A percentile compares a stretch with the other conserved stretches of the same genome.
These are phyloP conservation scores for Tupiocoris notatus DNA, from an alignment of 2,888 invertebrate genomes.

Conservation along the genomic window DNA sequence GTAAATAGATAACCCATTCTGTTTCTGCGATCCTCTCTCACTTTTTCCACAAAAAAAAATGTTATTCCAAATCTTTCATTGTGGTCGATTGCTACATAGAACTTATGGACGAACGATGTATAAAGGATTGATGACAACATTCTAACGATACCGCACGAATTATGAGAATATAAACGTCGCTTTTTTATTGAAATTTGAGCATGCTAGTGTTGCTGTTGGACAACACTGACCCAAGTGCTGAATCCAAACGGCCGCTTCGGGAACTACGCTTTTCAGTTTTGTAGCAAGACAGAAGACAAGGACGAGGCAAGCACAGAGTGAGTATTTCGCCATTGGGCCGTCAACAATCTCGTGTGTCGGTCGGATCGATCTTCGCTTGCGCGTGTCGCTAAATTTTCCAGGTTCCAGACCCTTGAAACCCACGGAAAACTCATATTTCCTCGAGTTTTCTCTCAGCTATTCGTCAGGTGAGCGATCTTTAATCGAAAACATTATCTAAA, in stretches of 20 bases:
- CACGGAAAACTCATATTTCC: neutral
- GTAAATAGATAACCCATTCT: too few species aligned
- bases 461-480: neutral
- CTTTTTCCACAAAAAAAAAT: too few species aligned
- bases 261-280: neutral
- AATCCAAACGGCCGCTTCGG: neutral
- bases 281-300: neutral
- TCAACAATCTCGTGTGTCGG: constrained; percentile 24
- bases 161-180: too few species aligned
- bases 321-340: constrained; percentile 41
- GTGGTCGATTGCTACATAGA: too few species aligned
- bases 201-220: too few species aligned
- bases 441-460: neutral
- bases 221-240: neutral
- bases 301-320: neutral
- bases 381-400: neutral
- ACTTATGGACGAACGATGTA: too few species aligned
- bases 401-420: neutral
- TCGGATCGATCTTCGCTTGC: neutral
- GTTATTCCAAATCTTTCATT: too few species aligned
- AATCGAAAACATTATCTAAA: neutral
- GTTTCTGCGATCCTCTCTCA: too few species aligned
- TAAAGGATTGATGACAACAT: too few species aligned
- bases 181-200: too few species aligned
- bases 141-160: too few species aligned